phyloP scores from a whole-genome alignment of 1,140 invertebrate genomes.

The Pseudachorutes palmiensis region DNA sequence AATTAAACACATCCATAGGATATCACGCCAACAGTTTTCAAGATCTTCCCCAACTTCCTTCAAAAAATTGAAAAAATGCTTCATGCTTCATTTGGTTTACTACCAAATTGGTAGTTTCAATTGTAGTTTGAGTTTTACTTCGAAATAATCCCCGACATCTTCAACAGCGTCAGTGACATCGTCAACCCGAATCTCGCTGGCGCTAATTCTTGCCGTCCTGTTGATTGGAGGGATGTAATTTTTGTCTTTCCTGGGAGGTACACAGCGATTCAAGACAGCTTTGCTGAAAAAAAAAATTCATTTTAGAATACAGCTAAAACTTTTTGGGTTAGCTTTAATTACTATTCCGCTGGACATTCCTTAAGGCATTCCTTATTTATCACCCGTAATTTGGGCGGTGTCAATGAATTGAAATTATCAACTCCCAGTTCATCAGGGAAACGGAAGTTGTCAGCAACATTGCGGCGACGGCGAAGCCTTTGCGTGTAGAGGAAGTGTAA shows the following conservation, averaged over 20 bases:
- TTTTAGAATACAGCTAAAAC: no score
- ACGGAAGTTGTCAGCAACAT: not conserved
- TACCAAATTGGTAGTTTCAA: no score
- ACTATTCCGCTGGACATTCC: constrained; percentile 22
- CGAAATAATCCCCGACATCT: not conserved
- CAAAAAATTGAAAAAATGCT: constrained; percentile 1
- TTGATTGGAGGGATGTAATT: not conserved
- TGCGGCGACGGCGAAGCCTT: not conserved
- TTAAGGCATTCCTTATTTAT: constrained; percentile 8
- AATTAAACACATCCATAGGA: constrained; percentile 54
- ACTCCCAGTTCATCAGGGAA: not conserved
- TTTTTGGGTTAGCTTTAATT: no score
- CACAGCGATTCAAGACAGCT: constrained; percentile 17
- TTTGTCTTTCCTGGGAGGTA: not conserved
- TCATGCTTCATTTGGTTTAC: no score
- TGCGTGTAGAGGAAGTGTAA: constrained; percentile 42
- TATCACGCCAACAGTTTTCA: constrained; percentile 52
- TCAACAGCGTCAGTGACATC: not conserved
- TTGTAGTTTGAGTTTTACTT: no score
- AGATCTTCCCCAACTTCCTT: constrained; percentile 55
- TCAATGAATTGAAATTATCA: not conserved
- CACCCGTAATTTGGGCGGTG: not conserved
- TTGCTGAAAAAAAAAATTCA: constrained; percentile 15
- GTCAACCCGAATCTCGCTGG: no score
- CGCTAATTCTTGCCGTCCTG: not conserved